phyloP scores from a whole-genome alignment of 2,888 invertebrate genomes.

The Gari tellinella region DNA sequence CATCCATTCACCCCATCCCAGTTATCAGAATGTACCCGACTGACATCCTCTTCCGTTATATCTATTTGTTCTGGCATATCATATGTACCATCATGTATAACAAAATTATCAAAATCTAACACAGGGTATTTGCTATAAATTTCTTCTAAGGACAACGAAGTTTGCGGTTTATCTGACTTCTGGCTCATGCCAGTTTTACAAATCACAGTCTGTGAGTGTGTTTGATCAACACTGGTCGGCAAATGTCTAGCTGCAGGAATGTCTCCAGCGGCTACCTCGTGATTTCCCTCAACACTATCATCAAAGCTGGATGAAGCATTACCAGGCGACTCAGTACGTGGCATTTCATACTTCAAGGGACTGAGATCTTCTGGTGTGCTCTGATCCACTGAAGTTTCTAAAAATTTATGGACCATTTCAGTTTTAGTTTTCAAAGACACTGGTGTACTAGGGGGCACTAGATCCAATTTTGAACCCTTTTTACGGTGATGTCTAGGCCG shows the following conservation, averaged over 20 bases:
- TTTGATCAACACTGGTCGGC: constrained; percentile 45
- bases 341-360: constrained; percentile 72
- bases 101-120: constrained; percentile 87
- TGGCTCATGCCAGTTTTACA: constrained; percentile 15
- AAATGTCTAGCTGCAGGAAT: constrained; percentile 27
- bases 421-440: constrained; percentile 79
- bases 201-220: constrained; percentile 58
- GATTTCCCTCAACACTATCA: constrained; percentile 50
- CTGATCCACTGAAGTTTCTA: constrained; percentile 78
- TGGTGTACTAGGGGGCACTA: constrained; percentile 60
- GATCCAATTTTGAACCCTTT: constrained; percentile 63
- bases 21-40: constrained; percentile 81
- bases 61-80: constrained; percentile 86
- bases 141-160: constrained; percentile 70
- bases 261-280: constrained; percentile 25
- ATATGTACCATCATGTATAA: constrained; percentile 82
- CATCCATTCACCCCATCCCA: constrained; percentile 86
- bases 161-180: not conserved
- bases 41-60: constrained; percentile 76
- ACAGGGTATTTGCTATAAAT: constrained; percentile 89
- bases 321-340: constrained; percentile 87
- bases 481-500: constrained; percentile 77
- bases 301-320: constrained; percentile 60
- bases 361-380: constrained; percentile 70
- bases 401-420: constrained; percentile 84